Conservation (phyloP, 2,888 invertebrate species). For the Campoplex nolae region DNA sequence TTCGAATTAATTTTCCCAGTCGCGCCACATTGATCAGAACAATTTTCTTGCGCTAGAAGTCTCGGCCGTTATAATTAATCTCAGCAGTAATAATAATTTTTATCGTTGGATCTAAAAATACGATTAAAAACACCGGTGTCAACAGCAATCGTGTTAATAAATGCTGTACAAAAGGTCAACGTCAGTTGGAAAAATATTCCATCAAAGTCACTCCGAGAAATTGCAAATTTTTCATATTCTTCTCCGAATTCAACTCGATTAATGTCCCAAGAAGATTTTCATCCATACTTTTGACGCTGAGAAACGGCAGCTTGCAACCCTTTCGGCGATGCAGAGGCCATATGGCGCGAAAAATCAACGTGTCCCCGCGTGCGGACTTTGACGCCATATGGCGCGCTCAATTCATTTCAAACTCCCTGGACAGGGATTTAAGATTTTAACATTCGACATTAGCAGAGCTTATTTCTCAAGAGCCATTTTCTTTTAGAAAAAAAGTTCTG, state of each 20-base stretch:
- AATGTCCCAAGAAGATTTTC: conserved; percentile 7
- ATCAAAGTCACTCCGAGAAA: background rate
- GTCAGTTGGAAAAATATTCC: background rate
- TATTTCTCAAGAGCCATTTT: background rate
- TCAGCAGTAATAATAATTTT: background rate
- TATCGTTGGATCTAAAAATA: background rate
- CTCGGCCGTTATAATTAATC: background rate
- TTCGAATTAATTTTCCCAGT: background rate
- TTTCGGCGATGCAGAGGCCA: conserved; percentile 6
- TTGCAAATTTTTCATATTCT: background rate
- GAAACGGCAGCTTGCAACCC: conserved; percentile 4
- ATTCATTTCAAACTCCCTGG: background rate
- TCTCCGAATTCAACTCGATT: background rate
- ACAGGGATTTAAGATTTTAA: background rate
- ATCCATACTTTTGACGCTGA: background rate
- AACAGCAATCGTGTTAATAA: background rate
- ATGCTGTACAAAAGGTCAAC: background rate
- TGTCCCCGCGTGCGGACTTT: background rate
- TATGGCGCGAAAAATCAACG: conserved; percentile 14
- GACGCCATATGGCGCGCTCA: conserved; percentile 9
- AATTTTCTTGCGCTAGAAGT: background rate
- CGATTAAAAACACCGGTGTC: background rate
- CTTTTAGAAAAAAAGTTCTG: background rate
- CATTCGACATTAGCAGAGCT: background rate
- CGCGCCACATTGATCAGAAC: background rate